Conservation (phyloP, 1,140 invertebrate genomes). For the Diabrotica virgifera region DNA sequence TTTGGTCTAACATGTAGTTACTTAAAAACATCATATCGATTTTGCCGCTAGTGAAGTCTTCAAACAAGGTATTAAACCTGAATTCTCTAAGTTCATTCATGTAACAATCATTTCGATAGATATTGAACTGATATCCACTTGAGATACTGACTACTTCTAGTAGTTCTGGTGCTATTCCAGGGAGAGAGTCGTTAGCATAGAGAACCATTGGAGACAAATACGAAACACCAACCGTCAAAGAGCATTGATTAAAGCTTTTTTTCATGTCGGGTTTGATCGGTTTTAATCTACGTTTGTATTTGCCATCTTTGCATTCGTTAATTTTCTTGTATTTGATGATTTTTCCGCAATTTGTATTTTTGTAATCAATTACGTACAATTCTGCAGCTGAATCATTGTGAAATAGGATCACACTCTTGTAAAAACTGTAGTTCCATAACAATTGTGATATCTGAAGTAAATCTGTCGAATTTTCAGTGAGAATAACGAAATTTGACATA, state of each 20-base stretch:
- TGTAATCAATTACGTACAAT: not conserved
- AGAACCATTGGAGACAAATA: not conserved
- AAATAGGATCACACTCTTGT: not conserved
- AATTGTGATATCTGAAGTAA: not conserved
- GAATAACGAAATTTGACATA: not conserved
- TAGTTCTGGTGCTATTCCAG: no score
- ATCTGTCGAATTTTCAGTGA: not conserved
- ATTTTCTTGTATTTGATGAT: not conserved
- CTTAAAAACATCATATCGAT: not conserved
- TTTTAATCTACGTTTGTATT: not conserved
- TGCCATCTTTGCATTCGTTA: not conserved
- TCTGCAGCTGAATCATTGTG: not conserved
- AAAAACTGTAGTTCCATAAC: not conserved
- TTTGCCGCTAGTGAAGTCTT: not conserved
- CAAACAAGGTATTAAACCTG: not conserved
- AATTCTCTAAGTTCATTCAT: not conserved
- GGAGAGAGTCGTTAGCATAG: no score
- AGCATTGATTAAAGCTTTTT: not conserved
- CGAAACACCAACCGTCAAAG: not conserved
- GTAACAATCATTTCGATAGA: not conserved
- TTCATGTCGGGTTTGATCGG: not conserved
- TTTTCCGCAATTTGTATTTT: not conserved
- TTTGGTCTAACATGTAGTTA: no score
- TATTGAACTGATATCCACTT: not conserved
- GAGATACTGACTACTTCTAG: no score